Base-by-base conservation (phyloP, 2,113 vertebrate genomes). In the Lophotis ruficrista region DNA sequence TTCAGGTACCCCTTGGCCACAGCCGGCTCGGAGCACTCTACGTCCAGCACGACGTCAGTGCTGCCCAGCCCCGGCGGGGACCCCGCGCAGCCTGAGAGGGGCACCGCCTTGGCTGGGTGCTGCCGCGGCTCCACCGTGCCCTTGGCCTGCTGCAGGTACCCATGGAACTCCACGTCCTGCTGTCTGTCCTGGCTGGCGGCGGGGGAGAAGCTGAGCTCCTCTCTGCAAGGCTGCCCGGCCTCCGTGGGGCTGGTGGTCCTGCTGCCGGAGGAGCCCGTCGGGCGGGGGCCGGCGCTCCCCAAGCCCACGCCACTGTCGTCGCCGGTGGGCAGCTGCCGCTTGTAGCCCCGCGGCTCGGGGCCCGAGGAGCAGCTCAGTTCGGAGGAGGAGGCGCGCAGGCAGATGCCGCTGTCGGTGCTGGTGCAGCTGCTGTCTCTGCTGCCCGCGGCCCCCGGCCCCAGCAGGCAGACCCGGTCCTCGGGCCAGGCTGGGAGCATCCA, bases 1-100 rank as follows among this genome's bases (percentile, higher is more conserved):
- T 98, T 98, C 94, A 98, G 5, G 7, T 98, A 98, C 23, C 98
- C 98, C 27, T 95, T 97, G 65, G 79, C 45, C 43, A 87, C 76
- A 2, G 73, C 11, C 45, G 89, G 78, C 48, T 91, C 73, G 0
- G 61, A 27, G 50, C 68, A 10, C 58, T 60, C 92, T 2, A 47
- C 1, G 4, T 58, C 27, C 61, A 83, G 53, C 76, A 10, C 0
- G 0, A 15, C 0, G 6, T 80, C 24, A 1, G 75, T 28, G 33
- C 47, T 57, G 65, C 48, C 83, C 0, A 2, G 35, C 60, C 47
- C 48, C 81, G 78, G 56, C 3, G 5, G 10, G 6, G 82, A 12
- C 38, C 38, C 75, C 11, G 82, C 48, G 3, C 12, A 12, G 33
- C n/a, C 81, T 7, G 4, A 11, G 11, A n/a, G 22, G 66, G 86